A percentile compares a stretch with the other conserved stretches of the same genome.
phyloP scores from a whole-genome alignment of 2,888 invertebrate genomes.

The Unio delphinus region DNA sequence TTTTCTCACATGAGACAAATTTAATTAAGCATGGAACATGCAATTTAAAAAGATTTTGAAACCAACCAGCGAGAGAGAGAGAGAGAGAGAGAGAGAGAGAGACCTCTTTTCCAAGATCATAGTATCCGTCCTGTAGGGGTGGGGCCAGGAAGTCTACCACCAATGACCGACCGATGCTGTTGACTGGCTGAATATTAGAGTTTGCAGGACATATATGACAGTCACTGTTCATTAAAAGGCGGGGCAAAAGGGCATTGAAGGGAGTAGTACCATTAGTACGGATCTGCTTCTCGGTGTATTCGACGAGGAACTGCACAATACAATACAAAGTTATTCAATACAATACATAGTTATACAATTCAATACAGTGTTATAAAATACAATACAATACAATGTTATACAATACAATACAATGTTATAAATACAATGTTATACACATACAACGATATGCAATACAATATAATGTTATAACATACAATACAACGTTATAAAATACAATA shows the following conservation, averaged over 20 bases:
- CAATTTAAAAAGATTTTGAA: no score
- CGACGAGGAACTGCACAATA: slow-evolving; percentile 31
- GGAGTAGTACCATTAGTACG: slow-evolving; percentile 25
- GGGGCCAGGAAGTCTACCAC: slow-evolving; percentile 42
- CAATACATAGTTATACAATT: no score
- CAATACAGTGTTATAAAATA: no score
- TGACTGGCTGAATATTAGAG: slow-evolving; percentile 17
- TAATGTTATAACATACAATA: no score
- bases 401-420: no score
- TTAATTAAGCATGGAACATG: no score
- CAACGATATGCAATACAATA: no score
- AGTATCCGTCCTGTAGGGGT: slow-evolving; percentile 35
- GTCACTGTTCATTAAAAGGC: slow-evolving; percentile 28
- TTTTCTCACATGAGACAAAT: no score
- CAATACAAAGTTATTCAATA: background rate
- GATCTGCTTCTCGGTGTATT: slow-evolving; percentile 33
- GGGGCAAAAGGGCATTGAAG: slow-evolving; percentile 35
- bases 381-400: no score
- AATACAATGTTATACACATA: no score
- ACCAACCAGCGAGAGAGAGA: no score
- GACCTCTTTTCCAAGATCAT: slow-evolving; percentile 28
- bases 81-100: background rate
- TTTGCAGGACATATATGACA: slow-evolving; percentile 17
- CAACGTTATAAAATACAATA: background rate
- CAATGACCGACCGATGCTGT: slow-evolving; percentile 28